phyloP scores from a whole-genome alignment of 2,888 invertebrate genomes.

The Melanostoma scalare region DNA sequence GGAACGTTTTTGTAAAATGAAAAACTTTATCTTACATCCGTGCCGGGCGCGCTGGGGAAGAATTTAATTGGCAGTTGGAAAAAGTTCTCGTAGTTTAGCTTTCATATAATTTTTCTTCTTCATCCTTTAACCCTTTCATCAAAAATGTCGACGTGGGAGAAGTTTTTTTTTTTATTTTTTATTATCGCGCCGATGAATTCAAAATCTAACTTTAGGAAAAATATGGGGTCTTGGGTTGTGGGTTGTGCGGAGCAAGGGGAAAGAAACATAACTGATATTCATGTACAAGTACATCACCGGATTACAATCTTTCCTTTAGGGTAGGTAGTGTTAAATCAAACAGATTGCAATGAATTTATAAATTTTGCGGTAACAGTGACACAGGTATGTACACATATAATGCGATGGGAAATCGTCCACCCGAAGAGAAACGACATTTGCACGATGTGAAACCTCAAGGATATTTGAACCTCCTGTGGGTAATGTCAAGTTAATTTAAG shows the following conservation, averaged over 20 bases:
- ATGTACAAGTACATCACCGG: not conserved
- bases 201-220: slow-evolving; percentile 36
- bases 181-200: slow-evolving; percentile 37
- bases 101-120: not conserved
- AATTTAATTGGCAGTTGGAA: slow-evolving; percentile 69
- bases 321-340: slow-evolving; percentile 62
- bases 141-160: slow-evolving; percentile 59
- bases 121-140: slow-evolving; percentile 60
- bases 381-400: slow-evolving; percentile 53
- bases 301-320: slow-evolving; percentile 9
- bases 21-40: slow-evolving; percentile 55
- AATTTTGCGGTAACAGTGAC: slow-evolving; percentile 66
- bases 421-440: slow-evolving; percentile 9
- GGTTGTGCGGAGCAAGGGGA: no score
- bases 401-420: slow-evolving; percentile 11
- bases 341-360: slow-evolving; percentile 71
- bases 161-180: slow-evolving; percentile 49
- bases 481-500: slow-evolving; percentile 55
- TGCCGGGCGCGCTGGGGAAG: slow-evolving; percentile 20
- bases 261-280: no score
- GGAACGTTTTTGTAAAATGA: slow-evolving; percentile 34
- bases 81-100: slow-evolving; percentile 47
- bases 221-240: no score
- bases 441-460: not conserved
- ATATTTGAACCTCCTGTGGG: slow-evolving; percentile 11